Base-by-base conservation (phyloP, 1,140 invertebrate species). In the Diorhabda sublineata region DNA sequence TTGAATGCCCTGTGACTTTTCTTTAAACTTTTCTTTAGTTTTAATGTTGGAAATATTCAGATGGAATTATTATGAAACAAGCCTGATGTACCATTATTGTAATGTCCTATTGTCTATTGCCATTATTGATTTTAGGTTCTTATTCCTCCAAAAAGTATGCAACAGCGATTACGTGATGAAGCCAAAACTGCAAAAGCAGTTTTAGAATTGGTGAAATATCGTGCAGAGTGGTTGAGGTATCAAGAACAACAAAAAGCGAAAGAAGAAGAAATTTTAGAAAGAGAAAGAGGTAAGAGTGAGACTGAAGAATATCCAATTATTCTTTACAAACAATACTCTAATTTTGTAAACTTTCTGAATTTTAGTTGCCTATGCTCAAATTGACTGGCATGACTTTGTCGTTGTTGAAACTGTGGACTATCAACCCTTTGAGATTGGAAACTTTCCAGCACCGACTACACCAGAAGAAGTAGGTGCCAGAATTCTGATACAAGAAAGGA, bases 361-460 rank as follows among this genome's bases (percentile, higher is more conserved):
- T 84, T 67, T 73, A 86, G 89, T 98, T 45, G 96, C 97, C 0
- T 99, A 99, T 81, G 95, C 96, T 3, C 94, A 97, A 77, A 98
- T 99, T 73, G 98, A 99, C 81, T 99, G 98, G 98, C 98, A 99
- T 80, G 97, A 99, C 83, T 99, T 99, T 85, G 97, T 99, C 2
- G 97, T 99, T 0, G 98, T 99, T 0, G 98, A 99, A 83, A 99
- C 97, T 0, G 97, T 99, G 0, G 98, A 99, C 82, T 99, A 99
- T 82, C 95, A 98, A 74, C 92, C 94, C 1, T 95, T 95, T 77
- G 98, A 99, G 83, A 90, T 92, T 7, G 96, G 97, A 42, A 94
- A 94, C 80, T 97, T 98, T 77, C 97, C 96, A 26, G 94, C 97
- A 5, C 97, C 97, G 0, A 99, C 97, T 0, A 98, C 94, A 44